A percentile compares a stretch with the other conserved stretches of the same genome.
These are phyloP conservation scores for Orestias chungarensis DNA, from an alignment of 2,797 vertebrate species.

Conservation along the genomic window DNA sequence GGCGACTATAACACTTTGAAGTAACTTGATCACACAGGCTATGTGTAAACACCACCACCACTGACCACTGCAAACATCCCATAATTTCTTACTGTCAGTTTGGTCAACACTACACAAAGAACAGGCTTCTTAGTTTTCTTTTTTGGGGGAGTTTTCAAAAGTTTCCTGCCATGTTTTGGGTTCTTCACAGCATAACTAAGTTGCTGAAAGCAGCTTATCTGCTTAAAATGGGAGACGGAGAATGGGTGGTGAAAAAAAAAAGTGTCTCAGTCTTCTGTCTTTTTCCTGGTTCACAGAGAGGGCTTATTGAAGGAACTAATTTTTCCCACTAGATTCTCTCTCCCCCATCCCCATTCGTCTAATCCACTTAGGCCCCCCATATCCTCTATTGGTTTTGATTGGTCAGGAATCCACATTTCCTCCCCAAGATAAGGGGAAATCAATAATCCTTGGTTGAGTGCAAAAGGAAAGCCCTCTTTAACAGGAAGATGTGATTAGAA, in stretches of 20 bases:
- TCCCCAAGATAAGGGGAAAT: constrained; percentile 49
- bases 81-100: constrained; percentile 68
- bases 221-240: constrained; percentile 75
- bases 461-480: constrained; percentile 37
- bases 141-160: constrained; percentile 62
- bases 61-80: constrained; percentile 67
- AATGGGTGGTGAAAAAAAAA: constrained; percentile 54
- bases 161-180: constrained; percentile 65
- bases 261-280: constrained; percentile 61
- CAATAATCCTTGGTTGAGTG: constrained; percentile 53
- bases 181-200: constrained; percentile 76
- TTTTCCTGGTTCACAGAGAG: constrained; percentile 66
- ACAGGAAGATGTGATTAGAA: constrained; percentile 30
- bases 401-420: constrained; percentile 56
- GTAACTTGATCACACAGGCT: constrained; percentile 43
- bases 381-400: constrained; percentile 62
- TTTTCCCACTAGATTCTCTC: constrained; percentile 52
- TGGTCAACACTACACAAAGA: constrained; percentile 60
- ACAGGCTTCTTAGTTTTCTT: constrained; percentile 55
- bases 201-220: constrained; percentile 81
- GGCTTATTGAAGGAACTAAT: constrained; percentile 69
- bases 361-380: constrained; percentile 72
- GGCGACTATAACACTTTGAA: too few species aligned
- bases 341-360: constrained; percentile 49
- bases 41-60: constrained; percentile 55